phyloP scores from a whole-genome alignment of 1,140 invertebrate genomes.

The Drosophila dunni region DNA sequence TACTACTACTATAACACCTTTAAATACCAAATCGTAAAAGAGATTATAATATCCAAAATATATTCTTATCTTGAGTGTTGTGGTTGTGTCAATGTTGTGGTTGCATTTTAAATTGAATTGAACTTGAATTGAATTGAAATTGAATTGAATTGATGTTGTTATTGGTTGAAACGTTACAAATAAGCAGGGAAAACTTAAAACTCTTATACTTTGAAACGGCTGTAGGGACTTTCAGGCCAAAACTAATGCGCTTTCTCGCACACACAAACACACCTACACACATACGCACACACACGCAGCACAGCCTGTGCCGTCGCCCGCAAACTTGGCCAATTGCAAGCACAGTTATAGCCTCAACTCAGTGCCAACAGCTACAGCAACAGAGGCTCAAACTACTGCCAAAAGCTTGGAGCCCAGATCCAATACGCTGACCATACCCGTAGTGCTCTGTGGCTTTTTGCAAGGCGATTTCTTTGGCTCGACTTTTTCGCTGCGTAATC shows the following conservation, averaged over 20 bases:
- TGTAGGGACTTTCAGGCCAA: constrained; percentile 25
- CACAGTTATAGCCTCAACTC: constrained; percentile 33
- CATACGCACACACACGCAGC: constrained; percentile 16
- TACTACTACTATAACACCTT: constrained; percentile 14
- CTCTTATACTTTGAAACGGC: not conserved
- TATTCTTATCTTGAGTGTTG: constrained; percentile 74
- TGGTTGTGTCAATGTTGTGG: constrained; percentile 83
- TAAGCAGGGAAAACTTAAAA: constrained; percentile 7
- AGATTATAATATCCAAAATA: constrained; percentile 47
- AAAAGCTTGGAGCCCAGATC: constrained; percentile 15
- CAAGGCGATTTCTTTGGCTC: constrained; percentile 80
- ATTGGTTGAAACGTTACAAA: constrained; percentile 53
- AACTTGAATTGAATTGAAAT: constrained; percentile 40
- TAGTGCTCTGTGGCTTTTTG: constrained; percentile 78
- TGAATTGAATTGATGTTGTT: constrained; percentile 68
- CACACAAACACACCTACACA: constrained; percentile 10
- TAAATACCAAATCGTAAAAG: constrained; percentile 23
- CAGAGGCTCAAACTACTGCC: constrained; percentile 6
- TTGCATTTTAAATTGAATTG: constrained; percentile 74
- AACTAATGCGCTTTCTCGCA: constrained; percentile 48
- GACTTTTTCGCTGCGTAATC: constrained; percentile 63
- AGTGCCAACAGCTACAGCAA: constrained; percentile 20
- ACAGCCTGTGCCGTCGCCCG: constrained; percentile 24
- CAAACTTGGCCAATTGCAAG: constrained; percentile 50
- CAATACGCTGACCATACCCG: constrained; percentile 71